Conservation (phyloP, 1,140 invertebrate species). For the Palaemon carinicauda region DNA sequence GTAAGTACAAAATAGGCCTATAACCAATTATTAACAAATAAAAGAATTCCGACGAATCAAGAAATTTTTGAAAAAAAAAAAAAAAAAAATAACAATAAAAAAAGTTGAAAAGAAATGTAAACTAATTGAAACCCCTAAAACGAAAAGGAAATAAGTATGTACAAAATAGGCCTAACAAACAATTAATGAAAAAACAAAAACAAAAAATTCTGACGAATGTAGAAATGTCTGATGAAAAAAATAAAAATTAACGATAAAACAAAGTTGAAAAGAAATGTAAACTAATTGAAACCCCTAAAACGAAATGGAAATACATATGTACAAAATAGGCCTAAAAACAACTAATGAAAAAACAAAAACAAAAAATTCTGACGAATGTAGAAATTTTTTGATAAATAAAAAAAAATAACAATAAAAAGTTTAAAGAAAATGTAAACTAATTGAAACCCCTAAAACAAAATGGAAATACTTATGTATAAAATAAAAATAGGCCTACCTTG, state of each 20-base stretch:
- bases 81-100: not conserved
- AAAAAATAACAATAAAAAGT: not conserved
- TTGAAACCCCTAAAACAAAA: not conserved
- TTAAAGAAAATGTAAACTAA: not conserved
- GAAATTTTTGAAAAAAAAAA: not conserved
- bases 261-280: not conserved
- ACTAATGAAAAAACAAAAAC: no score
- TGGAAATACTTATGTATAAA: not conserved
- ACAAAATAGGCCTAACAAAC: no score
- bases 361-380: not conserved
- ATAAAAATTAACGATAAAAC: not conserved
- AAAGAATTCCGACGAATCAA: not conserved
- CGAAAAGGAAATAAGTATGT: not conserved
- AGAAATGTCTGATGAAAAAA: no score
- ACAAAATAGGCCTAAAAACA: not conserved
- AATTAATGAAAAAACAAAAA: no score
- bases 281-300: not conserved
- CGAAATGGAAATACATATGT: not conserved
- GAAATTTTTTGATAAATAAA: not conserved
- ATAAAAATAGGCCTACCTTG: conserved; percentile 75
- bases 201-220: no score
- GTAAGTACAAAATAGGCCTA: not conserved
- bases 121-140: not conserved
- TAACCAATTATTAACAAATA: no score
- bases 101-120: not conserved